Conservation (phyloP, 1,140 invertebrate species). For the Polypedilum pembai region DNA sequence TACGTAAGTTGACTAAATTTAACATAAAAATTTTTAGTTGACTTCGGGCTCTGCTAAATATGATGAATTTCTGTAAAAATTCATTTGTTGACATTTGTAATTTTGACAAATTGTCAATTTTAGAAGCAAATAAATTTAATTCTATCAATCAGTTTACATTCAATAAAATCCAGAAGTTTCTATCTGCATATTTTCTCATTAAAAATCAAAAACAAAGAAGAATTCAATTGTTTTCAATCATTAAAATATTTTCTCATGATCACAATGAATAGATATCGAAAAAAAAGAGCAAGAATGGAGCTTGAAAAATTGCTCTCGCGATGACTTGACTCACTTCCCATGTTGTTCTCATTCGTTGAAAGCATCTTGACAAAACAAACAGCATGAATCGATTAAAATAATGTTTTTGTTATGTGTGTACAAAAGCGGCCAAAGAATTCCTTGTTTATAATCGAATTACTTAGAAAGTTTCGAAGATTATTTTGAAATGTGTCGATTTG, state of each 20-base stretch:
- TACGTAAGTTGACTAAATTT: too few species aligned
- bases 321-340: background rate
- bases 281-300: background rate
- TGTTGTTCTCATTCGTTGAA: background rate
- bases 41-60: too few species aligned
- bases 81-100: too few species aligned
- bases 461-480: background rate
- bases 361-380: slow-evolving; percentile 1
- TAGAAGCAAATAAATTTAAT: too few species aligned
- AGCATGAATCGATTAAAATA: background rate
- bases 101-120: too few species aligned
- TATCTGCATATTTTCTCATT: background rate
- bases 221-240: background rate
- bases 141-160: too few species aligned
- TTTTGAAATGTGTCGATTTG: background rate
- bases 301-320: background rate
- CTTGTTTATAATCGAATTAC: too few species aligned
- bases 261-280: slow-evolving; percentile 2
- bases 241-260: slow-evolving; percentile 26
- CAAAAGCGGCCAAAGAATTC: too few species aligned
- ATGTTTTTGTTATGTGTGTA: background rate
- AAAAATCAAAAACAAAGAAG: background rate
- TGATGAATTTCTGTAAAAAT: too few species aligned
- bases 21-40: too few species aligned
- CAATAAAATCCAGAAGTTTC: too few species aligned